Evolutionary conservation across 2,888 invertebrate genomes (phyloP), one percentile per base, ranked within the genome.

Genomic region (Cataglyphis altisquamis): DNA sequence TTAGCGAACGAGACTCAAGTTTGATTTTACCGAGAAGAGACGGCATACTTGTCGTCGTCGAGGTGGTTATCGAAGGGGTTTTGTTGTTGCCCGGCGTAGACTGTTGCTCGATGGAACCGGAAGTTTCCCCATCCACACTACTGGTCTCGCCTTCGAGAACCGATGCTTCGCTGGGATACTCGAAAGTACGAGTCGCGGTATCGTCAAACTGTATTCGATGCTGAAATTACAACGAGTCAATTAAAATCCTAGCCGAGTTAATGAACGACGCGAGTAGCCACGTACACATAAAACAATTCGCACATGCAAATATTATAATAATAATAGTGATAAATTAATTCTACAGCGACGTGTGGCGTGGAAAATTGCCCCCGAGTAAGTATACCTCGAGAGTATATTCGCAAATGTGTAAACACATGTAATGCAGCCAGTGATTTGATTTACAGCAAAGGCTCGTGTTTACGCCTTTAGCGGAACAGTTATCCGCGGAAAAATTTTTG

Each of bases 141-240:
- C 88, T 92, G 83, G 92, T 92, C 86, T 95, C 95, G 88, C 97
- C 97, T 93, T 97, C 96, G 93, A 97, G 95, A 92, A 98, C 95
- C 66, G 98, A 98, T 85, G 97, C 96, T 96, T 99, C 99, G 83
- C 98, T 98, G 77, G 98, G 98, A 95, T 99, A 99, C 96, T 99
- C 99, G 95, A 97, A 98, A 77, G 98, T 97, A 90, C 97, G 97
- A 90, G 98, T 98, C 81, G 97, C 96, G 81, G 97, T 96, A 94
- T 99, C 98, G 95, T 98, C 97, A 95, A 99, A 99, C 93, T 97
- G 97, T 93, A 99, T 98, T 95, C 97, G 97, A 94, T 98, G 95
- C 98, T 98, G 97, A 75, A 89, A 90, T 63, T 87, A 36, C 41
- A 66, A 25, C 1, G 66, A 25, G 12, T 18, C 10, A 41, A 78